Evolutionary conservation across 2,113 vertebrate genomes (phyloP), one percentile per base, ranked within the genome.

Genomic region (Ochotona princeps): DNA sequence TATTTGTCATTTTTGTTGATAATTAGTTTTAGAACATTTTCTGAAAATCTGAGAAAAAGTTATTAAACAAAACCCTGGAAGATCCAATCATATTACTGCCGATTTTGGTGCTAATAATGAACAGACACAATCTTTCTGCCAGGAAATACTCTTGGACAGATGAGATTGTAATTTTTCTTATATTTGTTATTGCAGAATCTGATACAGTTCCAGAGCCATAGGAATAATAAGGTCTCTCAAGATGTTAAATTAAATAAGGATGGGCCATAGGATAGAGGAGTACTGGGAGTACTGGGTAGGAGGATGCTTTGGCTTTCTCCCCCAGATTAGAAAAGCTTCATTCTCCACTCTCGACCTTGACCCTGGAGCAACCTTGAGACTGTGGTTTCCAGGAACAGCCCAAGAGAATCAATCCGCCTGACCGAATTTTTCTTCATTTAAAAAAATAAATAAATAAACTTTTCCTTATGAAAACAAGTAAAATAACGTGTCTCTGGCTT

Each of bases 371-470:
- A 82, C 57, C 82, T 51, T 51, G 25, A 90, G 17, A 30, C 44
- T 2, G 20, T 6, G 75, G 60, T 20, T 70, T 73, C 75, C 60
- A 28, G 65, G 74, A 18, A 83, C 57, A 73, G 38, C 51, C 73
- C 28, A 60, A 30, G 28, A 83, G 54, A 90, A 83, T 75, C 83
- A 57, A 49, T 90, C 69, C 74, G 28, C 32, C 9, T 30, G 13
- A 51, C 44, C 75, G 18, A 70, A 73, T 80, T 92, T 89, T 87
- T 47, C 87, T 87, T 94, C 72, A 18, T 82, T 92, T 79, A 63
- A 60, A 92, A 4, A 96, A 85, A 81, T 74, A 81, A 76, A 73
- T 49, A 67, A 75, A 65, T 63, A 60, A 83, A 23, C 54, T 44
- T 88, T 83, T 21, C 35, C 8, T 87, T 83, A 66, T 63, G 25